Base-by-base conservation (phyloP, 2,113 vertebrate genomes). In the Oncorhynchus masou region DNA sequence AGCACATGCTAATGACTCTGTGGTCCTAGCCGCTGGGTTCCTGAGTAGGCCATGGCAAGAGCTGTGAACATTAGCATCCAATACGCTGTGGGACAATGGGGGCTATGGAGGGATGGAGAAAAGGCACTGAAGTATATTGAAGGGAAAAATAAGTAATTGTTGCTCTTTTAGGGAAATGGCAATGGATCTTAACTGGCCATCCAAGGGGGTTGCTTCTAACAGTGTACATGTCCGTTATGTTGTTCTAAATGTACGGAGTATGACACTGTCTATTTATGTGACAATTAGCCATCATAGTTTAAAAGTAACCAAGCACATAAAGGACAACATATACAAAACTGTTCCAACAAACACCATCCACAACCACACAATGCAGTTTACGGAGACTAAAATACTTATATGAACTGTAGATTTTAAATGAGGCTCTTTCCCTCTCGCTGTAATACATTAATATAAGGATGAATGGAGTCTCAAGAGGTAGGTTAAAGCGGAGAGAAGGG, bases 371-470 rank as follows among this genome's bases (percentile, higher is more conserved):
- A 9, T 9, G 39, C 39, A 39, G 39, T 39, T 70, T 27, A 76
- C 70, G 48, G 75, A 80, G 62, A 62, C 16, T 48, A 81, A 77
- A 83, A 45, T 48, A 70, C 16, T 7, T 51, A 39, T 67, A 71
- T 74, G 76, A 74, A 75, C 60, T 29, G 73, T 31, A 74, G 73
- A 39, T 69, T 82, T 84, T 34, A 79, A 84, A 71, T 74, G 68
- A 74, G 62, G 65, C 76, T 80, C 70, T 76, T 9, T 22, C 54
- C 75, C 75, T 54, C 57, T 12, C 66, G 54, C 34, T 79, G 76
- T 85, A 81, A 70, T 57, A 77, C 81, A 81, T 86, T 81, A 79
- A 78, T 85, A 85, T 5, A 74, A 62, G 45, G 48, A 68, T 83
- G 83, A 80, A 68, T 22, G 71, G 72, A 82, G 75, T 85, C 84